Evolutionary conservation across 2,888 invertebrate genomes (phyloP).

Genomic region (Pogonocherus hispidulus): DNA sequence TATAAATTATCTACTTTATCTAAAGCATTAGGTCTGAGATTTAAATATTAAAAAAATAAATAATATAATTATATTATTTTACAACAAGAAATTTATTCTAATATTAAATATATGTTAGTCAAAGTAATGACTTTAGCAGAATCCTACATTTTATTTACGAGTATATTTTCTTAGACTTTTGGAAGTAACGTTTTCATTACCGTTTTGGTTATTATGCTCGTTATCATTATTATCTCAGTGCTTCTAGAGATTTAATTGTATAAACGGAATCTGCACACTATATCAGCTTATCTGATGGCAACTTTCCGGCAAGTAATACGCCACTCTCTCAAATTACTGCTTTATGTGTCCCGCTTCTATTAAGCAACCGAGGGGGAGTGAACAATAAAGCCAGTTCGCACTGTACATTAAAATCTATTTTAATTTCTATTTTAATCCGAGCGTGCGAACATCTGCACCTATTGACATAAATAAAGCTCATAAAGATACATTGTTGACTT

Average conservation of each 20-base stretch:
- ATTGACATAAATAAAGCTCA: slow-evolving; percentile 54
- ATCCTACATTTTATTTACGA: too few relatives aligned
- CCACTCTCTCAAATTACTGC: slow-evolving; percentile 37
- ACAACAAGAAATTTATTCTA: too few relatives aligned
- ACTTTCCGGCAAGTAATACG: not conserved
- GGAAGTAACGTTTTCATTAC: too few relatives aligned
- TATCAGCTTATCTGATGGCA: not conserved
- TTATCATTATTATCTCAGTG: not conserved
- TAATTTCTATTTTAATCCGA: slow-evolving; percentile 56
- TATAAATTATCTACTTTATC: too few relatives aligned
- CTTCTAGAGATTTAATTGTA: not conserved
- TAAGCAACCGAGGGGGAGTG: slow-evolving; percentile 36
- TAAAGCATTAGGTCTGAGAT: too few relatives aligned
- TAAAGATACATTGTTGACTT: slow-evolving; percentile 54
- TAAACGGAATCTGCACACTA: not conserved
- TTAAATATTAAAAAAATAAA: too few relatives aligned
- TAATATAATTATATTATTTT: too few relatives aligned
- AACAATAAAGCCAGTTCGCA: slow-evolving; percentile 37
- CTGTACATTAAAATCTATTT: slow-evolving; percentile 51
- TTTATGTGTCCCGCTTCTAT: slow-evolving; percentile 29
- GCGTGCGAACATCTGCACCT: slow-evolving; percentile 57
- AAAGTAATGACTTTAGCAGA: too few relatives aligned
- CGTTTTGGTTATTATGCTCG: too few relatives aligned
- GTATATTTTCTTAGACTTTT: too few relatives aligned
- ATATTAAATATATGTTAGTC: too few relatives aligned